These are phyloP conservation scores for Columba livia DNA, from an alignment of 2,113 vertebrate species.

Conservation along the genomic window DNA sequence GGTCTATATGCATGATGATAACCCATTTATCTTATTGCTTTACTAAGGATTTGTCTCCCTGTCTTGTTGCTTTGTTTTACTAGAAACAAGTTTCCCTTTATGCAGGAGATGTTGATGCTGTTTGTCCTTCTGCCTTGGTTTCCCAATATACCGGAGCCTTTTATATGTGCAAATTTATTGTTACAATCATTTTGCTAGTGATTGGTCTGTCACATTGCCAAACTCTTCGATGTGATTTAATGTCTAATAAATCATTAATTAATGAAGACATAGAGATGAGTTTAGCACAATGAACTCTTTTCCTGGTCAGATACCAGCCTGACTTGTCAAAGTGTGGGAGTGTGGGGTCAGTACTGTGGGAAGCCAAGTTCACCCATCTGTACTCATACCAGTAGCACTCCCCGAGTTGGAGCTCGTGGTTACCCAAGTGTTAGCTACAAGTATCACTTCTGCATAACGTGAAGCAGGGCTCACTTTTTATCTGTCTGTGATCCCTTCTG, in stretches of 20 bases:
- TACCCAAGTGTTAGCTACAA: background rate
- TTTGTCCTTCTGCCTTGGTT: background rate
- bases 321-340: background rate
- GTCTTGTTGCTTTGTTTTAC: background rate
- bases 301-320: background rate
- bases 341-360: background rate
- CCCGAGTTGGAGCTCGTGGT: background rate
- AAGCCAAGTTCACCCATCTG: background rate
- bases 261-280: background rate
- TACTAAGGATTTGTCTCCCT: background rate
- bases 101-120: background rate
- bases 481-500: background rate
- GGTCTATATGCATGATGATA: background rate
- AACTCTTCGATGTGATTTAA: background rate
- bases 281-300: background rate
- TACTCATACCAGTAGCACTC: background rate
- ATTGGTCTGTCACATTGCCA: background rate
- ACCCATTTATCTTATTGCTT: background rate
- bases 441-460: fast-evolving
- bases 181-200: background rate
- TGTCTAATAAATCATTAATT: background rate
- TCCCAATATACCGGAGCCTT: background rate
- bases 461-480: background rate
- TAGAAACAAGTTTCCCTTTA: background rate
- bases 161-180: background rate